Conservation (phyloP, 2,113 vertebrate species). For the Butorides virescens region DNA sequence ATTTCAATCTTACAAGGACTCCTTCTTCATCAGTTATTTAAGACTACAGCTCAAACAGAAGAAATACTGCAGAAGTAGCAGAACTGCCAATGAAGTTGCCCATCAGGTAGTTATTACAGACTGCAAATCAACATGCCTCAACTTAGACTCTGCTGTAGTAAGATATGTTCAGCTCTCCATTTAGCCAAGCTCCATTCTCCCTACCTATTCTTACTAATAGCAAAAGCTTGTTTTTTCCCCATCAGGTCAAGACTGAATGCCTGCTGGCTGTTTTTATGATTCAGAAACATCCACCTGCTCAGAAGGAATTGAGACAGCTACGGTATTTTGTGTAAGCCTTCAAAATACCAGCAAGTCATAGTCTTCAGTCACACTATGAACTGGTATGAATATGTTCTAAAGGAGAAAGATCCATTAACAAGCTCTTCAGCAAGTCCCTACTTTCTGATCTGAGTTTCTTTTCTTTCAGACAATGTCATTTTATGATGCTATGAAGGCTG, state of each 20-base stretch:
- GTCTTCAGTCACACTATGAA: not conserved
- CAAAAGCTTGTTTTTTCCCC: not conserved
- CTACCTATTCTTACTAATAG: not conserved
- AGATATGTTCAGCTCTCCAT: not conserved
- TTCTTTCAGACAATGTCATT: not conserved
- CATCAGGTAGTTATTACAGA: not conserved
- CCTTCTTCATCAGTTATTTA: not conserved
- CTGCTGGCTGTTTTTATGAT: not conserved
- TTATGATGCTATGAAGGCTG: slow-evolving; percentile 2
- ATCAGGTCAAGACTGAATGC: not conserved
- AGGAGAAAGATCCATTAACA: not conserved
- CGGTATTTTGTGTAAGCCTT: not conserved
- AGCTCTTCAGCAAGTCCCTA: not conserved
- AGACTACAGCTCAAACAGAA: not conserved
- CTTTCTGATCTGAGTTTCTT: not conserved
- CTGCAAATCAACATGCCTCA: not conserved
- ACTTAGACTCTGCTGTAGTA: not conserved
- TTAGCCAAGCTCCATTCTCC: not conserved
- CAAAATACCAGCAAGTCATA: not conserved
- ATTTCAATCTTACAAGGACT: not conserved
- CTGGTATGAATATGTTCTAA: not conserved
- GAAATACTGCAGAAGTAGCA: not conserved
- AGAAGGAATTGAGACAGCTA: not conserved
- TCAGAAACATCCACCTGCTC: not conserved
- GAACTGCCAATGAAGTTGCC: not conserved